Evolutionary conservation across 2,797 vertebrate species (phyloP), one percentile per base, ranked within the genome.

Genomic region (Cyclopterus lumpus): DNA sequence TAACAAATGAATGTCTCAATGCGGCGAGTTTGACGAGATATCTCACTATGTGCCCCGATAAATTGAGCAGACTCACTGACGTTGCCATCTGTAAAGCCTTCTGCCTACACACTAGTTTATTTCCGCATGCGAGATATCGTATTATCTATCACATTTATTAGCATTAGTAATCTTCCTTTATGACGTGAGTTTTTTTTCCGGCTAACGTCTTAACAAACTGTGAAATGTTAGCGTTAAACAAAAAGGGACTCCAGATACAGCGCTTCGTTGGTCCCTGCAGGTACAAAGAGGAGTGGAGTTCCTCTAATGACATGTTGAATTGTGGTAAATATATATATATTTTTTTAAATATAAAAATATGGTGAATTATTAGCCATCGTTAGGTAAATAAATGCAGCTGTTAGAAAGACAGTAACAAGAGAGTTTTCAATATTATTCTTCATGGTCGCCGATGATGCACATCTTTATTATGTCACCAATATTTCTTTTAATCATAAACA

Each of bases 241-340:
- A n/a, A n/a, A n/a, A n/a, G 30, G 38, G 28, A 51, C 3, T 36
- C 18, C 74, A 75, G 73, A 82, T 63, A 67, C 4, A 30, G 6
- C 4, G 22, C 22, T 71, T 68, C 65, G 70, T 58, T 69, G 42
- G 24, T n/a, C 75, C 61, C 63, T 72, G 42, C 59, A 72, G 71
- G 64, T 74, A 68, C 71, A 61, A 48, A 15, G 16, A 44, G 20
- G 32, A 46, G 24, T 6, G 24, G 18, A 40, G 16, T 44, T 83
- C 22, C 30, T 70, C 78, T 63, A 75, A 77, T 64, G 65, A 63
- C n/a, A n/a, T n/a, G n/a, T n/a, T n/a, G n/a, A n/a, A n/a, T n/a
- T n/a, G n/a, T n/a, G n/a, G n/a, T n/a, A n/a, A n/a, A n/a, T n/a
- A n/a, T n/a, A n/a, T n/a, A n/a, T n/a, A n/a, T n/a, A n/a, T n/a